Conservation (phyloP, 2,888 invertebrate genomes). For the Cyclophora albipunctata region DNA sequence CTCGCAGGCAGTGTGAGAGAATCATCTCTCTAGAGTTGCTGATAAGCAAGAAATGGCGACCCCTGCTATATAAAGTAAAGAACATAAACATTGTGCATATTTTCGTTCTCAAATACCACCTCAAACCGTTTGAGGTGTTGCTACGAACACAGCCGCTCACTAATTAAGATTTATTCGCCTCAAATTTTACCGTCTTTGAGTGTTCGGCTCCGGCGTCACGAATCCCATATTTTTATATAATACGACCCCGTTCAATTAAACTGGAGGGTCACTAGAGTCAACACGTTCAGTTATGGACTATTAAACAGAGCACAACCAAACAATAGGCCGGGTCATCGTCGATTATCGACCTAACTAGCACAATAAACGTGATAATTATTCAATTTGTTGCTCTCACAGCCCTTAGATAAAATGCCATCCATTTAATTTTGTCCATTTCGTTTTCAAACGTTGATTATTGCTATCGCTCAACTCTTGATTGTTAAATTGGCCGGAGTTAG, state of each 20-base stretch:
- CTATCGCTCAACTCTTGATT: conserved; percentile 39
- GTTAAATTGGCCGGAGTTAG: conserved; percentile 9
- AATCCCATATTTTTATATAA: conserved; percentile 25
- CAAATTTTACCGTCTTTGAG: conserved; percentile 10
- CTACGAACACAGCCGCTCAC: conserved; percentile 5
- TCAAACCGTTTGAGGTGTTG: too few relatives aligned
- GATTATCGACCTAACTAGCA: conserved; percentile 47
- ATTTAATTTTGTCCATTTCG: conserved; percentile 48
- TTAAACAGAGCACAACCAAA: conserved; percentile 28
- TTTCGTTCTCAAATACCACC: too few relatives aligned
- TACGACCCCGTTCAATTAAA: conserved; percentile 31
- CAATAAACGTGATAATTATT: conserved; percentile 58
- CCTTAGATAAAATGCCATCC: conserved; percentile 41
- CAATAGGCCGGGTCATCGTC: conserved; percentile 45
- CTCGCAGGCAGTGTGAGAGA: too few relatives aligned
- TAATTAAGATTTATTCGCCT: conserved; percentile 21
- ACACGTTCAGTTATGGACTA: conserved; percentile 22
- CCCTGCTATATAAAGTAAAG: too few relatives aligned
- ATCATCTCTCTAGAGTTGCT: too few relatives aligned
- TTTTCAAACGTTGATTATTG: conserved; percentile 30
- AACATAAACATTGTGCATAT: too few relatives aligned
- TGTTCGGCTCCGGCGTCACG: conserved; percentile 8
- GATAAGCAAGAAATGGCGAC: too few relatives aligned
- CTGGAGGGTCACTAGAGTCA: conserved; percentile 26
- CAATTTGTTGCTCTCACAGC: conserved; percentile 54